Evolutionary conservation across 2,113 vertebrate species (phyloP).

Genomic region (Limnothrissa miodon): DNA sequence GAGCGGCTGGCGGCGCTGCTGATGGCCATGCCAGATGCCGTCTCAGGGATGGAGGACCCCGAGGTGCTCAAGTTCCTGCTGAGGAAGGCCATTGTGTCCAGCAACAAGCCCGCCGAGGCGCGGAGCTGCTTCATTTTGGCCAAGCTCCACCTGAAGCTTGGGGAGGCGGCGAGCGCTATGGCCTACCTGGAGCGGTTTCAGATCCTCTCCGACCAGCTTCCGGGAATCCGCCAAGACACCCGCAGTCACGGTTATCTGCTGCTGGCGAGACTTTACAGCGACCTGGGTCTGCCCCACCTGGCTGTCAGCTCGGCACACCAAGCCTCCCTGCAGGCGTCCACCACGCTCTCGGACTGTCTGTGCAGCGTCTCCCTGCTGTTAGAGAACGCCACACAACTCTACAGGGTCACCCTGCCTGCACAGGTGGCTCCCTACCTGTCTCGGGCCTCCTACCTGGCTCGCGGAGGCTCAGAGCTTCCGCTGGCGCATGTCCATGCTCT

Average conservation of each 20-base stretch:
- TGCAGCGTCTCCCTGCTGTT: conserved; percentile 70
- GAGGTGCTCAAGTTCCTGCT: conserved; percentile 75
- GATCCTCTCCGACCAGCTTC: conserved; percentile 61
- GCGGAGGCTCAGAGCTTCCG: background rate
- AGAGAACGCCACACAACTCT: conserved; percentile 56
- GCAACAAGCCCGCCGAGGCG: conserved; percentile 75
- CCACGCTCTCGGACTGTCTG: conserved; percentile 65
- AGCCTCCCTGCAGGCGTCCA: conserved; percentile 55
- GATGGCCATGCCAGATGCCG: conserved; percentile 68
- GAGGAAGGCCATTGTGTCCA: conserved; percentile 71
- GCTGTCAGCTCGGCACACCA: conserved; percentile 72
- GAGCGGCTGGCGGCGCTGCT: conserved; percentile 79
- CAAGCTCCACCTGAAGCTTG: conserved; percentile 64
- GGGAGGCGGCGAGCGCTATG: conserved; percentile 63
- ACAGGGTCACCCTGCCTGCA: conserved; percentile 58
- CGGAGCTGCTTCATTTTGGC: conserved; percentile 80
- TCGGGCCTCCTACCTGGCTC: conserved; percentile 61
- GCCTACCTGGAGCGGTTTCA: conserved; percentile 88
- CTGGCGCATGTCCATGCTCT: conserved; percentile 66
- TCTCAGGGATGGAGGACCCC: conserved; percentile 64
- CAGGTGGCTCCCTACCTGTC: conserved; percentile 76
- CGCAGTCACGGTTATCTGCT: conserved; percentile 67
- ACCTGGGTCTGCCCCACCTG: conserved; percentile 72
- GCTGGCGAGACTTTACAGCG: conserved; percentile 74
- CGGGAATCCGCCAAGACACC: conserved; percentile 45